Evolutionary conservation across 1,140 invertebrate species (phyloP).

Genomic region (Drosophila yakuba): DNA sequence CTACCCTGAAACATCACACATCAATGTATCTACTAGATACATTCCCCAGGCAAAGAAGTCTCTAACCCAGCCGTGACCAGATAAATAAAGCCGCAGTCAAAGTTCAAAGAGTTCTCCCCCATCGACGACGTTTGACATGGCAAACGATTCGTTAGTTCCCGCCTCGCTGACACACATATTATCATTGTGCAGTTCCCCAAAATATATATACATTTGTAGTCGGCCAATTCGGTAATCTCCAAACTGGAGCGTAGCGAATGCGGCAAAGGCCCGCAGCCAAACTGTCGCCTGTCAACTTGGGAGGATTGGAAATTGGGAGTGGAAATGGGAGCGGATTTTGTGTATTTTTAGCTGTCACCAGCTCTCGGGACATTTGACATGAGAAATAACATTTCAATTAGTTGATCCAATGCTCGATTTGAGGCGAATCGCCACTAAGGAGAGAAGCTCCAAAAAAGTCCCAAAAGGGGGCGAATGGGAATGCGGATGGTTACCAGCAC

Average conservation of each 20-base stretch:
- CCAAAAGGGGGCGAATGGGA: background rate
- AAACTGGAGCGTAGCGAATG: slow-evolving; percentile 69
- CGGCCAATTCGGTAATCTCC: slow-evolving; percentile 39
- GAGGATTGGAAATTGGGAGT: slow-evolving; percentile 15
- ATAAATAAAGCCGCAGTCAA: slow-evolving; percentile 59
- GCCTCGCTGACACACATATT: slow-evolving; percentile 64
- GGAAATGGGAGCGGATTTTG: slow-evolving; percentile 17
- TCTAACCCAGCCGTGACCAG: slow-evolving; percentile 41
- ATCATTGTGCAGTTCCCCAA: slow-evolving; percentile 32
- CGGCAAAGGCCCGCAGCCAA: slow-evolving; percentile 53
- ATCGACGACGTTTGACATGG: slow-evolving; percentile 50
- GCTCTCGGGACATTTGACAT: slow-evolving; percentile 68
- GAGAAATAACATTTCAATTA: slow-evolving; percentile 70
- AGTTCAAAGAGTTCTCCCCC: slow-evolving; percentile 66
- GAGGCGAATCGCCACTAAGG: slow-evolving; percentile 39
- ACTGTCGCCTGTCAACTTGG: slow-evolving; percentile 69
- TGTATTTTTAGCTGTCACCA: slow-evolving; percentile 73
- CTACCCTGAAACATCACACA: no score
- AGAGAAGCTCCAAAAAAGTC: background rate
- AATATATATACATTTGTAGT: background rate
- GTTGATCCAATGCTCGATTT: slow-evolving; percentile 57
- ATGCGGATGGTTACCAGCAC: slow-evolving; percentile 4
- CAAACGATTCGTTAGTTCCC: slow-evolving; percentile 24
- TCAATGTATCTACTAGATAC: slow-evolving; percentile 28
- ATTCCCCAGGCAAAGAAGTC: slow-evolving; percentile 25